A percentile compares a stretch with the other conserved stretches of the same genome.
phyloP scores from a whole-genome alignment of 1,140 invertebrate genomes.

The Hirudo medicinalis region DNA sequence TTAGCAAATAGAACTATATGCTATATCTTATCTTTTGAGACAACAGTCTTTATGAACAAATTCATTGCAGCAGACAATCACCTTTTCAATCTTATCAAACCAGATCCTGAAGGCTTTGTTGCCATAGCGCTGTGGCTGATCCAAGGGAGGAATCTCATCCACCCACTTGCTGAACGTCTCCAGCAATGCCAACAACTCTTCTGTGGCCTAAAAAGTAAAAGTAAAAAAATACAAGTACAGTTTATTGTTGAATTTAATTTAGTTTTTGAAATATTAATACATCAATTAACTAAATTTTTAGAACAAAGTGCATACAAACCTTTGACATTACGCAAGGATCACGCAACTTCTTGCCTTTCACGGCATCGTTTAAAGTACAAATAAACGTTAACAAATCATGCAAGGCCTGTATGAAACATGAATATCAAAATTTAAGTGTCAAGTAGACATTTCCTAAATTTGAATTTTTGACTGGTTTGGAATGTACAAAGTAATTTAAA shows the following conservation, averaged over 20 bases:
- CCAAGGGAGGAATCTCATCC: conserved; percentile 71
- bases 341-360: conserved; percentile 61
- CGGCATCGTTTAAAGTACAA: conserved; percentile 65
- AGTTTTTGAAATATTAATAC: conserved; percentile 7
- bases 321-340: conserved; percentile 45
- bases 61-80: conserved; percentile 31
- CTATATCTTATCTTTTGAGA: no score
- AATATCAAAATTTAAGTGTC: neutral
- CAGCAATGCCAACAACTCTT: conserved; percentile 55
- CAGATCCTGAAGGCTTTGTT: conserved; percentile 82
- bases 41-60: no score
- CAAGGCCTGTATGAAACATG: conserved; percentile 35
- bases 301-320: conserved; percentile 40
- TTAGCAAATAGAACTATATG: no score
- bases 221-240: neutral
- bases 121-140: conserved; percentile 89
- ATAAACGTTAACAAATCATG: conserved; percentile 76
- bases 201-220: conserved; percentile 40
- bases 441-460: no score
- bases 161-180: conserved; percentile 61
- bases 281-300: neutral
- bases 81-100: conserved; percentile 63
- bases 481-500: conserved; percentile 7
- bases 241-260: neutral
- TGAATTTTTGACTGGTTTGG: no score